Base-by-base conservation (phyloP, 1,140 invertebrate genomes). In the Cydia fagiglandana region DNA sequence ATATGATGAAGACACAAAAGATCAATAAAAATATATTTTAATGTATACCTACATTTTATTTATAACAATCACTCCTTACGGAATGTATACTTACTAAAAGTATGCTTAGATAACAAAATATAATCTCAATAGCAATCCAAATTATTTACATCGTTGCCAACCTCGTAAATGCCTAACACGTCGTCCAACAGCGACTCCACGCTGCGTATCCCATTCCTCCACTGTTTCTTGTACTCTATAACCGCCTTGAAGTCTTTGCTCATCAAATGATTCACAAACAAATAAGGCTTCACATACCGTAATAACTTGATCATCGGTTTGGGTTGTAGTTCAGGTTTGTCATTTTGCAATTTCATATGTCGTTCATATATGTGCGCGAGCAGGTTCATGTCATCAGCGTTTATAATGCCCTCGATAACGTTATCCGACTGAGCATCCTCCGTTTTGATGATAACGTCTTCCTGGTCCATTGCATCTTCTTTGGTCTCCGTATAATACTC, bases 41-140 rank as follows among this genome's bases (percentile, higher is more conserved):
- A 56, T 56, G n/a, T 56, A 68, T 38, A 68, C 15, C 28, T 68
- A 68, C 64, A 68, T 68, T 68, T 68, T 38, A 68, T 68, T 68
- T 68, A 34, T 17, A 34, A 68, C 64, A 38, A 34, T 38, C 28
- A 68, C 10, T 34, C 64, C 53, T 56, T 56, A 17, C 15, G 53
- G 53, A n/a, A 17, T 17, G 15, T 38, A 68, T n/a, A n/a, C 64
- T 28, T 64, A 28, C 53, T 45, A 20, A 61, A n/a, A 20, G 53
- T 61, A 64, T 4, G 10, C n/a, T 24, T 28, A 64, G 13, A 38
- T 38, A 34, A 38, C 28, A 68, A 34, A 38, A 28, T 30, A n/a
- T n/a, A 53, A 81, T 78, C 76, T 87, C 80, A 92, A 70, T 93
- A 93, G 85, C 91, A 93, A 84, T 93, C 91, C 79, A 91, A 80